Evolutionary conservation across 2,113 vertebrate species (phyloP).

Genomic region (Isurus oxyrinchus): DNA sequence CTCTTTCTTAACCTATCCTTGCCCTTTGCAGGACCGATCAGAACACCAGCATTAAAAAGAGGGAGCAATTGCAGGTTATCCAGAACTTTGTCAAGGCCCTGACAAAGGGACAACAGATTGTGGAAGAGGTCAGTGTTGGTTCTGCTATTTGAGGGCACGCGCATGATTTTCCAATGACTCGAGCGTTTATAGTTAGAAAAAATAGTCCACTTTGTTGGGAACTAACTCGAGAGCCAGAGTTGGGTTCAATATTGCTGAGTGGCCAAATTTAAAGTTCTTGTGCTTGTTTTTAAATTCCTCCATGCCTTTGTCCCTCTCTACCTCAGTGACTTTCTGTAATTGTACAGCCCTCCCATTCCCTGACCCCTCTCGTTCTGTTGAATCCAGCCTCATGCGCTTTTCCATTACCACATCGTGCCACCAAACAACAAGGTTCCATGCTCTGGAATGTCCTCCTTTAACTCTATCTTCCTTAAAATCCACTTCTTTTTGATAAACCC

Average conservation of each 20-base stretch:
- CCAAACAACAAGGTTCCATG: background rate
- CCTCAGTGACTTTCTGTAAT: background rate
- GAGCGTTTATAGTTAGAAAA: background rate
- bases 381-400: background rate
- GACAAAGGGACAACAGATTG: conserved; percentile 71
- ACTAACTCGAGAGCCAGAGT: background rate
- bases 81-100: conserved; percentile 67
- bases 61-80: conserved; percentile 66
- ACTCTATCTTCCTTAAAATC: background rate
- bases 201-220: background rate
- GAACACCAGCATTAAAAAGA: conserved; percentile 45
- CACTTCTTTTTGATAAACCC: background rate
- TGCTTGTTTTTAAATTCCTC: background rate
- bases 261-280: background rate
- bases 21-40: conserved; percentile 50
- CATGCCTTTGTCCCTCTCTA: background rate
- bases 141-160: background rate
- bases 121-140: conserved; percentile 69
- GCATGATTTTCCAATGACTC: background rate
- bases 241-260: background rate
- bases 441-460: background rate
- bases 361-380: background rate
- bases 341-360: background rate
- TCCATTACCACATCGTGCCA: background rate
- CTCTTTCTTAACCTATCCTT: background rate